Evolutionary conservation across 2,888 invertebrate genomes (phyloP), one percentile per base, ranked within the genome.

Genomic region (Tetrapedia diversipes): DNA sequence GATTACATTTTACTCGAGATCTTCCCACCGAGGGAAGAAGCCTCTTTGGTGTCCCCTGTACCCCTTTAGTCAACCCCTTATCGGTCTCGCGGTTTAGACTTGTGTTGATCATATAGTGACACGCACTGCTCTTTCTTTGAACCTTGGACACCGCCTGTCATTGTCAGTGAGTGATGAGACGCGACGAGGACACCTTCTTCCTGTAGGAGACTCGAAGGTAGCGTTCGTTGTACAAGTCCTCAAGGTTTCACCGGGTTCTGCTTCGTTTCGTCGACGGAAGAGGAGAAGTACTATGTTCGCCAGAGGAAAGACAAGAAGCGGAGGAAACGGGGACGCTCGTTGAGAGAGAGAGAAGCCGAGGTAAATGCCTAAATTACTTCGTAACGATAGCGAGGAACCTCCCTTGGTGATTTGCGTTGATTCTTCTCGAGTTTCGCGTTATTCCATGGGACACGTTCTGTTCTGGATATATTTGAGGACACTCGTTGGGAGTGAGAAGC

Each of bases 331-430:
- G 71, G 79, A 82, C 75, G 75, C 61, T 69, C 79, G 73, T 56
- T 83, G 72, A 84, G 45, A 53, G 14, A n/a, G 14, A 29, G 39
- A 61, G 29, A 45, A 51, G 39, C 24, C 77, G 72, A 84, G 84
- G 84, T 84, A 82, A 84, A 74, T 72, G 19, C 8, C 49, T 19
- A n/a, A n/a, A n/a, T n/a, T n/a, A n/a, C n/a, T n/a, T n/a, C n/a
- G n/a, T n/a, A n/a, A n/a, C n/a, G n/a, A n/a, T n/a, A n/a, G n/a
- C n/a, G n/a, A n/a, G n/a, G n/a, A n/a, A n/a, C n/a, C n/a, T n/a
- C n/a, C n/a, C n/a, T n/a, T n/a, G n/a, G n/a, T n/a, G n/a, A n/a
- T n/a, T n/a, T n/a, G n/a, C n/a, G n/a, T n/a, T n/a, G n/a, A n/a
- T n/a, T n/a, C n/a, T n/a, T n/a, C n/a, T n/a, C n/a, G n/a, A n/a